Conservation (phyloP, 2,113 vertebrate genomes). For the Pachypanchax playfairii region DNA sequence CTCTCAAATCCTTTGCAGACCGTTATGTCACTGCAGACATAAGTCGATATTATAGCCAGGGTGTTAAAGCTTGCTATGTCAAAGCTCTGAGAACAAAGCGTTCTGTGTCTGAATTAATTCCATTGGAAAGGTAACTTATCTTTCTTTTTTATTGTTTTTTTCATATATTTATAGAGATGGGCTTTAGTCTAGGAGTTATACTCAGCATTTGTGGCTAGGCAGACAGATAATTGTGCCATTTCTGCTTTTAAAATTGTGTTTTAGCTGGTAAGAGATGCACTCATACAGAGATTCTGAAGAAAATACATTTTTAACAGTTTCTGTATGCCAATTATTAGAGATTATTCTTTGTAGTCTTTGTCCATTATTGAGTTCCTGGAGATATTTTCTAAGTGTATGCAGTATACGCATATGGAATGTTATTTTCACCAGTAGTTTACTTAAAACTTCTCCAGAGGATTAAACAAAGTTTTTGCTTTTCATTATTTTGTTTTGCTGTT, state of each 20-base stretch:
- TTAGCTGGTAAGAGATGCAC: no score
- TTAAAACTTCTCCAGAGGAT: conserved; percentile 4
- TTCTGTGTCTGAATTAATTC: not conserved
- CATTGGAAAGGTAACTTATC: not conserved
- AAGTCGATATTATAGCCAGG: not conserved
- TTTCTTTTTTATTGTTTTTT: not conserved
- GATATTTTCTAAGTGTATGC: conserved; percentile 19
- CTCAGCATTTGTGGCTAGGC: not conserved
- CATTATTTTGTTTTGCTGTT: not conserved
- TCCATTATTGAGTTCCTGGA: no score
- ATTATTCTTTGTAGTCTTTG: no score
- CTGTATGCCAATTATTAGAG: no score
- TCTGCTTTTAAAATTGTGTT: not conserved
- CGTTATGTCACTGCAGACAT: conserved; percentile 20
- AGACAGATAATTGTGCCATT: not conserved
- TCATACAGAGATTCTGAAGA: no score
- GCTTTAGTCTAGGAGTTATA: not conserved
- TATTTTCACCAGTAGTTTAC: conserved; percentile 13
- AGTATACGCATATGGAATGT: conserved; percentile 11
- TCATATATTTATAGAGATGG: not conserved
- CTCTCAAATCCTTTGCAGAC: not conserved
- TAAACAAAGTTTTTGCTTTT: conserved; percentile 14
- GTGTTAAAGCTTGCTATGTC: not conserved
- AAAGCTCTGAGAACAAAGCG: not conserved
- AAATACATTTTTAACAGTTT: no score